phyloP scores from a whole-genome alignment of 2,113 vertebrate genomes.

The human region DNA sequence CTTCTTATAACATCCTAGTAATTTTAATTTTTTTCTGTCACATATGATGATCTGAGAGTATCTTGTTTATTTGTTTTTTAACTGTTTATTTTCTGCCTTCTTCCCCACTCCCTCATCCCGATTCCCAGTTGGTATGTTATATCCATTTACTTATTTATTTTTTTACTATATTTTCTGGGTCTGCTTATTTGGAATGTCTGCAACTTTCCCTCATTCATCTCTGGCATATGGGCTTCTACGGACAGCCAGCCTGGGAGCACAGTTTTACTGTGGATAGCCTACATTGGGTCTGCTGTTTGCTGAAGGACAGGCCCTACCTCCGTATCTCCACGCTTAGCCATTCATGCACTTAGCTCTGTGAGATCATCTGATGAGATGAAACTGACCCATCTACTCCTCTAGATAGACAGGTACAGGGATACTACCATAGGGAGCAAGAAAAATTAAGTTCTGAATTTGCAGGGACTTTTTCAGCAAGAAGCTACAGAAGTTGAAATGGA shows the following conservation, averaged over 20 bases:
- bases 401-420: not conserved
- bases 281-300: not conserved
- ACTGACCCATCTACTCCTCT: not conserved
- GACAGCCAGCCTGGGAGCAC: not conserved
- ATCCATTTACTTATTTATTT: not conserved
- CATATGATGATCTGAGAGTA: not conserved
- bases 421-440: not conserved
- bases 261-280: not conserved
- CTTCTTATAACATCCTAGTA: not conserved
- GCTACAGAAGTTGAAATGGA: conserved; percentile 22
- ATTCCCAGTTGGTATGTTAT: not conserved
- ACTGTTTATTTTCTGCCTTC: not conserved
- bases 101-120: not conserved
- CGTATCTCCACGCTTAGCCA: not conserved
- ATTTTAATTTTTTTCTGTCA: not conserved
- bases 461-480: not conserved
- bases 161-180: not conserved
- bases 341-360: not conserved
- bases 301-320: not conserved
- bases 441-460: not conserved
- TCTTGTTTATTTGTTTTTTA: not conserved
- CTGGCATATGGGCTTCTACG: not conserved
- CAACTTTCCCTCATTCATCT: not conserved
- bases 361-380: conserved; percentile 33
- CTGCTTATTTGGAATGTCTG: not conserved